Conservation (phyloP, 2,888 invertebrate genomes). For the Megastigmus dorsalis region DNA sequence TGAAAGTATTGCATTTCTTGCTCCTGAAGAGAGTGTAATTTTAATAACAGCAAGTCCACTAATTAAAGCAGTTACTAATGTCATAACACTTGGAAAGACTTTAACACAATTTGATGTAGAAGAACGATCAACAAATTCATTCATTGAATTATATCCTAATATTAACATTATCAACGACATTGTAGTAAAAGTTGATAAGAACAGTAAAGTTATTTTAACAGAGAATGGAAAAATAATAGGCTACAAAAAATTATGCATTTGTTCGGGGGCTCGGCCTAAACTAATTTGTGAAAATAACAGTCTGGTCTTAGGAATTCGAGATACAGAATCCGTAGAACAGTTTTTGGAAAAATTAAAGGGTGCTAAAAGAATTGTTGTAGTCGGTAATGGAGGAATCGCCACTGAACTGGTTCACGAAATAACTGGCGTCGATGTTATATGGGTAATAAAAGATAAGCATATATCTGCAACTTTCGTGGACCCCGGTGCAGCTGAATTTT, state of each 20-base stretch:
- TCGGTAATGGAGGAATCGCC: conserved; percentile 99
- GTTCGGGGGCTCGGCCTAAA: conserved; percentile 92
- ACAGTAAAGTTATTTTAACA: conserved; percentile 77
- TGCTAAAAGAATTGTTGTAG: conserved; percentile 85
- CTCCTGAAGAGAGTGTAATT: conserved; percentile 82
- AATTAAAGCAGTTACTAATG: conserved; percentile 92
- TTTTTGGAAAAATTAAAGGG: conserved; percentile 83
- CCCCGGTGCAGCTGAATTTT: conserved; percentile 96
- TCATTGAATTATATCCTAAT: conserved; percentile 80
- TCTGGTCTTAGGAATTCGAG: conserved; percentile 90
- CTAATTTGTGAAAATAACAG: conserved; percentile 80
- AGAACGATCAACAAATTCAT: conserved; percentile 79
- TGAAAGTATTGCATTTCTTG: conserved; percentile 84
- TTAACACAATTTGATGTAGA: conserved; percentile 90
- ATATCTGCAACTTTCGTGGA: conserved; percentile 97
- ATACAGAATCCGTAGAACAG: conserved; percentile 92
- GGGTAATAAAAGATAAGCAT: conserved; percentile 95
- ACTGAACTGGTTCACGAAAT: conserved; percentile 96
- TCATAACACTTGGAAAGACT: conserved; percentile 87
- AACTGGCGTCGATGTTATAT: conserved; percentile 88
- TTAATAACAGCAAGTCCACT: conserved; percentile 90
- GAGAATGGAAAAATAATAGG: conserved; percentile 76
- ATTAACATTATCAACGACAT: conserved; percentile 83
- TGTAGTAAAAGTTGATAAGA: conserved; percentile 78
- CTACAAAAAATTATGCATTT: conserved; percentile 91